These are phyloP conservation scores for Holotrichia oblita DNA, from an alignment of 1,140 invertebrate species.

Conservation along the genomic window DNA sequence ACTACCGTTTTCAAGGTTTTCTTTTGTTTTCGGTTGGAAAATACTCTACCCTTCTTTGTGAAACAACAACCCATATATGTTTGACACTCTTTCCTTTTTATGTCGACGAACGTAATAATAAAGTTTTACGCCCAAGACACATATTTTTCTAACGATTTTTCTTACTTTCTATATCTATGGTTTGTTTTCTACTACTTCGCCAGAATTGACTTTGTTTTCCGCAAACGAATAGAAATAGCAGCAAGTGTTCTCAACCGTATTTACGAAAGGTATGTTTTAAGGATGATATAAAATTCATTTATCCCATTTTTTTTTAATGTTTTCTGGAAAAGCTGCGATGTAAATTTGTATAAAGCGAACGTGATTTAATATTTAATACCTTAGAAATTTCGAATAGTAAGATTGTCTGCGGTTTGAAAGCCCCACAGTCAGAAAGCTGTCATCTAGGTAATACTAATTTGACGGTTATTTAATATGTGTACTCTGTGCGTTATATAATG, in stretches of 20 bases:
- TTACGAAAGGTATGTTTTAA: not conserved
- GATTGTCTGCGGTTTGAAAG: not conserved
- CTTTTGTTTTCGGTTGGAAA: not conserved
- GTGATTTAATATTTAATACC: constrained; percentile 23
- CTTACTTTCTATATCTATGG: not conserved
- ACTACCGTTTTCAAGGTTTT: not conserved
- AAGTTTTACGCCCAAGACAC: constrained; percentile 7
- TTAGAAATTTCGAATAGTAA: not conserved
- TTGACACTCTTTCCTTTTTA: constrained; percentile 12
- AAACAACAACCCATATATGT: not conserved
- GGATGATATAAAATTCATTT: not conserved
- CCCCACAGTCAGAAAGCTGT: no score
- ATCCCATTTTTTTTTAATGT: not conserved
- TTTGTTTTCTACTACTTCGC: not conserved
- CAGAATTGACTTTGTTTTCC: constrained; percentile 20
- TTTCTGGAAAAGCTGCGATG: not conserved
- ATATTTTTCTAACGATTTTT: constrained; percentile 30
- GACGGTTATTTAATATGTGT: no score
- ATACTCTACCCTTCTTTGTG: not conserved
- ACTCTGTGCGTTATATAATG: no score
- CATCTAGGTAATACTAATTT: no score
- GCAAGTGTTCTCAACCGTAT: constrained; percentile 6
- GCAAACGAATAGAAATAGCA: not conserved
- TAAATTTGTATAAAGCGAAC: not conserved
- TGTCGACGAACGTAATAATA: constrained; percentile 20